Base-by-base conservation (phyloP, 2,888 invertebrate genomes). In the Limnephilus auricula region DNA sequence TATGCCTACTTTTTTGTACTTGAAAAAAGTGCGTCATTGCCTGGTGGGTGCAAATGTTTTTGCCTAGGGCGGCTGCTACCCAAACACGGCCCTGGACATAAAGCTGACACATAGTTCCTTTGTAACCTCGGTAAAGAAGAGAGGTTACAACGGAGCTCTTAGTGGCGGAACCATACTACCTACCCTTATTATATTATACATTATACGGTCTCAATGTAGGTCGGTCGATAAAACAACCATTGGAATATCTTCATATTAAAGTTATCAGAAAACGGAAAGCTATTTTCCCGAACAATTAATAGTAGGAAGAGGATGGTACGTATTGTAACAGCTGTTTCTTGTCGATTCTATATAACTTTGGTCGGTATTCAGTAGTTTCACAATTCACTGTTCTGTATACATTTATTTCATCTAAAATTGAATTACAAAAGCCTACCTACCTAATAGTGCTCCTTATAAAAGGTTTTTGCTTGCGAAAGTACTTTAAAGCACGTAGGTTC, bases 401-500 rank as follows among this genome's bases (percentile, higher is more conserved):
- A 65, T 18, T 25, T 0, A 18, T 25, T 65, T 65, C 25, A 25
- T 65, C 25, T 65, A 65, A 65, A 65, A 65, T 65, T 25, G n/a
- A 65, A 65, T 65, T 25, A 65, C 65, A n/a, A n/a, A 65, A 65
- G 25, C 65, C 50, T 50, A n/a, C 25, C 9, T 65, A 65, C 65
- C 65, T 2, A 50, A 18, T 50, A 18, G 50, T 50, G 50, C 50
- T 50, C 18, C 50, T 18, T 50, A 50, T 50, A 50, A 82, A 82
- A 82, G 25, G 82, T 32, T 82, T 79, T 82, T 82, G 34, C 82
- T 82, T 25, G 82, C 15, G 34, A 82, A 82, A 82, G 34, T 87
- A 31, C 78, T 87, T 30, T 31, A 34, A 78, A 87, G 78, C 87
- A 65, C 87, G 50, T 50, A 50, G 50, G 50, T 50, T 50, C 50